Evolutionary conservation across 2,797 vertebrate genomes (phyloP).

Genomic region (Synaphobranchus kaupii): DNA sequence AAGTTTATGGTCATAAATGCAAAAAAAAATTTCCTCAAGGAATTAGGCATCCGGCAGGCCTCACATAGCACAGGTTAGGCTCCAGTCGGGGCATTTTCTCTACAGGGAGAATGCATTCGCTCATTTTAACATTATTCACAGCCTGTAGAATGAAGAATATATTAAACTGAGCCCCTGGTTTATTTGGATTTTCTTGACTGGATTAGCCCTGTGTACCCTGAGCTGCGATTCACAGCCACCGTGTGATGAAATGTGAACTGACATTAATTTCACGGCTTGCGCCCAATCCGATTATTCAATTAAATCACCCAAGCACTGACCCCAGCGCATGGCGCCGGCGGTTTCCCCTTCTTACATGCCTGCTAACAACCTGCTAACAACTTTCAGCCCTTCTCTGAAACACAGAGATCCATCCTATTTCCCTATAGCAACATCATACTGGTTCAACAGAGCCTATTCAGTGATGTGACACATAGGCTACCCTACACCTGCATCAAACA

Average conservation of each 20-base stretch:
- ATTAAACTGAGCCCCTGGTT: constrained; percentile 86
- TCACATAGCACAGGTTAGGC: background rate
- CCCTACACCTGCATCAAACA: constrained; percentile 74
- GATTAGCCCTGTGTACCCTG: constrained; percentile 79
- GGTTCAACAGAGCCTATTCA: constrained; percentile 76
- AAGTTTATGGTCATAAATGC: background rate
- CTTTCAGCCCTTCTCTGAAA: constrained; percentile 67
- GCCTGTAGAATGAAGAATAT: constrained; percentile 77
- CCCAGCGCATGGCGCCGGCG: constrained; percentile 76
- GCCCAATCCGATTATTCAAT: constrained; percentile 83
- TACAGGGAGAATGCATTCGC: constrained; percentile 36
- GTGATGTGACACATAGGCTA: constrained; percentile 73
- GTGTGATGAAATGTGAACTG: constrained; percentile 86
- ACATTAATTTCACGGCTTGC: constrained; percentile 83
- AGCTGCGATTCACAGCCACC: constrained; percentile 69
- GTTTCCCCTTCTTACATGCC: constrained; percentile 73
- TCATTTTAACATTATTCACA: constrained; percentile 64
- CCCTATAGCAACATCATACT: constrained; percentile 75
- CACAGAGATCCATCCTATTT: constrained; percentile 72
- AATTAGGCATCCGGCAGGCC: background rate
- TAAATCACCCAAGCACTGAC: constrained; percentile 77
- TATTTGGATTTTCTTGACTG: constrained; percentile 86
- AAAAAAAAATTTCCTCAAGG: background rate
- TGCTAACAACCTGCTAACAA: constrained; percentile 66
- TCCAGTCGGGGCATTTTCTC: background rate